Base-by-base conservation (phyloP, 1,140 invertebrate species). In the Sminthurinus signatus region DNA sequence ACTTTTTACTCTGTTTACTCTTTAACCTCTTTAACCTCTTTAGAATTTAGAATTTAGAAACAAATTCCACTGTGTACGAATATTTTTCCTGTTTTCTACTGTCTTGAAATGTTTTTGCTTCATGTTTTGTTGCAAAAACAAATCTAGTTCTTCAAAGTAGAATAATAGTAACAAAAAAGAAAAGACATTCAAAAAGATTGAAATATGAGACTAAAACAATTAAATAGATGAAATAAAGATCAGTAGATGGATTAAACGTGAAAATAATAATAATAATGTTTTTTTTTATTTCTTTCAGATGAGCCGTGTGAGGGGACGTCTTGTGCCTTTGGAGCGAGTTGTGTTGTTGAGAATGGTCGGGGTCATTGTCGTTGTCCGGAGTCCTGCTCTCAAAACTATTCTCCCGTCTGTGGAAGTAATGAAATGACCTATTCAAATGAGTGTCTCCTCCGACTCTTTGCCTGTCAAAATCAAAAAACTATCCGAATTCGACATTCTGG, bases 301-400 rank as follows among this genome's bases (percentile, higher is more conserved):
- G 88, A 88, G 74, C 84, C 86, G 8, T 90, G 87, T 75, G 87
- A 88, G 27, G 85, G 85, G 75, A 88, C 84, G n/a, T 87, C 84
- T 75, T 90, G 88, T 75, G 82, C 85, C 2, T 88, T 84, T 81
- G 87, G 86, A 8, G 87, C 86, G 29, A 81, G 82, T 60, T 90
- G 88, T 76, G 80, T 86, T 48, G 82, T 85, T 31, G 82, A 84
- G 31, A 81, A 84, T 43, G 86, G 87, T 43, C 80, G 83, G 52
- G 82, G 84, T 8, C 79, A 81, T 68, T 89, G 87, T 76, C 82
- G 84, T 67, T 90, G 87, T 75, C 84, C 84, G 15, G 78, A 80
- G 36, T 75, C 78, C n/a, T 79, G 79, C 56, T 70, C 76, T 4
- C 78, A 82, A 39, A 61, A 63, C 23, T 72, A 74, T 46, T 46